A percentile compares a stretch with the other conserved stretches of the same genome.
phyloP scores from a whole-genome alignment of 2,888 invertebrate species.

The Drosophila mayaguana region DNA sequence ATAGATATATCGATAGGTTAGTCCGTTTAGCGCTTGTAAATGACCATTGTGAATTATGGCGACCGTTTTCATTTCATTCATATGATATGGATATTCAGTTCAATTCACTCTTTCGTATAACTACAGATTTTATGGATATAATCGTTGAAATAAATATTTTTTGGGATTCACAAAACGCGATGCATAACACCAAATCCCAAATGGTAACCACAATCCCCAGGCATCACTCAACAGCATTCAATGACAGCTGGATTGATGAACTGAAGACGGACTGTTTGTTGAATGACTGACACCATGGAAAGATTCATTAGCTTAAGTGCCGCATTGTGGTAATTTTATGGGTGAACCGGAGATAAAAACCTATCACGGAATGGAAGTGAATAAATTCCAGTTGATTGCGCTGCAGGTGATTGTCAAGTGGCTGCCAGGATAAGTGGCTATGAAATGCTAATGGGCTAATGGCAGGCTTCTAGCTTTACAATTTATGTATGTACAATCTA shows the following conservation, averaged over 20 bases:
- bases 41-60: neutral
- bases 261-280: constrained; percentile 15
- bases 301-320: constrained; percentile 84
- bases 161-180: neutral
- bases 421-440: constrained; percentile 66
- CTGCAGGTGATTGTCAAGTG: constrained; percentile 35
- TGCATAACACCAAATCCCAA: constrained; percentile 22
- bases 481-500: neutral
- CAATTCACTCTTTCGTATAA: too few species aligned
- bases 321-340: constrained; percentile 74
- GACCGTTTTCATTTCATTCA: neutral
- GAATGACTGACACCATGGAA: constrained; percentile 51
- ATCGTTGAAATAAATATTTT: neutral
- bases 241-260: constrained; percentile 55
- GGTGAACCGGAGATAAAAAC: constrained; percentile 19
- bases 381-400: constrained; percentile 80
- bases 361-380: constrained; percentile 52
- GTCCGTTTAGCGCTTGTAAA: neutral
- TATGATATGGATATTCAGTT: neutral
- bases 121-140: too few species aligned
- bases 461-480: constrained; percentile 48
- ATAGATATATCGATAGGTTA: neutral
- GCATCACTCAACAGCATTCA: constrained; percentile 15
- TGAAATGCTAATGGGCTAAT: constrained; percentile 69
- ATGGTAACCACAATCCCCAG: constrained; percentile 36